Percentiles rank a stretch among this genome's conserved stretches.
Evolutionary conservation across 2,113 vertebrate genomes (phyloP).

Genomic region (mouse (Mus musculus)): GRCm39 chr6:78117501-78118000

Average conservation of each 20-base stretch:
- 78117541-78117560: not conserved
- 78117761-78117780: not conserved
- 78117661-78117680: not conserved
- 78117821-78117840: not conserved
- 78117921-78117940: not conserved
- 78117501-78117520: not conserved
- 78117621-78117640: not conserved
- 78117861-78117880: not conserved
- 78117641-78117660: not conserved
- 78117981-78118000: not conserved
- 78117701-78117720: too few species aligned
- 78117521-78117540: not conserved
- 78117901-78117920: not conserved
- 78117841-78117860: not conserved
- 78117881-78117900: not conserved
- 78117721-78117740: not conserved
- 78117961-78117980: not conserved
- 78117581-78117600: too few species aligned
- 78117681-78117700: not conserved
- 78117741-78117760: not conserved
- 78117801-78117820: not conserved
- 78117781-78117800: not conserved
- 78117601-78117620: not conserved
- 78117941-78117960: too few species aligned
- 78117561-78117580: not conserved